A percentile compares a stretch with the other conserved stretches of the same genome.
phyloP scores from a whole-genome alignment of 2,888 invertebrate species.

The Phortica magna region DNA sequence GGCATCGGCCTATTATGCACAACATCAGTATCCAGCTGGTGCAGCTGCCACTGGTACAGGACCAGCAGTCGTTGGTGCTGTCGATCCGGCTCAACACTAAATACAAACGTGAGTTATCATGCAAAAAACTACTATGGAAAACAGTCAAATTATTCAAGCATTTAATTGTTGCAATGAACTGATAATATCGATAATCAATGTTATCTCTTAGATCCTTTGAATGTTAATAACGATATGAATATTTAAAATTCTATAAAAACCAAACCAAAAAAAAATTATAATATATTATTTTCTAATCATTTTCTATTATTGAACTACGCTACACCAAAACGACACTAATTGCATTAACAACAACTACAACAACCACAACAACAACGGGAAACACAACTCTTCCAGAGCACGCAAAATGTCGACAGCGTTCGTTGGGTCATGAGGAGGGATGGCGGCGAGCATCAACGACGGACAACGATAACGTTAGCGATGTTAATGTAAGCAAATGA shows the following conservation, averaged over 20 bases:
- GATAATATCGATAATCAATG: background rate
- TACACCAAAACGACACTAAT: background rate
- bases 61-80: conserved; percentile 59
- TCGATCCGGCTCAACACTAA: conserved; percentile 61
- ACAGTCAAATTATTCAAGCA: background rate
- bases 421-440: background rate
- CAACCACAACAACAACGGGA: background rate
- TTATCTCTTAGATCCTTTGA: too few relatives aligned
- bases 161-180: background rate
- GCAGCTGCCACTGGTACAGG: conserved; percentile 48
- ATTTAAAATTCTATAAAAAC: too few relatives aligned
- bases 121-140: conserved; percentile 4
- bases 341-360: background rate
- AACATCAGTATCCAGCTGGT: conserved; percentile 68
- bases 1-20: conserved; percentile 68
- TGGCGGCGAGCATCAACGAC: background rate
- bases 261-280: too few relatives aligned
- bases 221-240: too few relatives aligned
- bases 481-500: background rate
- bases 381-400: background rate
- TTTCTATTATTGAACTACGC: background rate
- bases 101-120: conserved; percentile 31
- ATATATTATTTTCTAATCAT: too few relatives aligned
- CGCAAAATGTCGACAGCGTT: background rate
- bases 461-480: background rate